phyloP scores from a whole-genome alignment of 2,888 invertebrate genomes.

The Cephus nigrinus region DNA sequence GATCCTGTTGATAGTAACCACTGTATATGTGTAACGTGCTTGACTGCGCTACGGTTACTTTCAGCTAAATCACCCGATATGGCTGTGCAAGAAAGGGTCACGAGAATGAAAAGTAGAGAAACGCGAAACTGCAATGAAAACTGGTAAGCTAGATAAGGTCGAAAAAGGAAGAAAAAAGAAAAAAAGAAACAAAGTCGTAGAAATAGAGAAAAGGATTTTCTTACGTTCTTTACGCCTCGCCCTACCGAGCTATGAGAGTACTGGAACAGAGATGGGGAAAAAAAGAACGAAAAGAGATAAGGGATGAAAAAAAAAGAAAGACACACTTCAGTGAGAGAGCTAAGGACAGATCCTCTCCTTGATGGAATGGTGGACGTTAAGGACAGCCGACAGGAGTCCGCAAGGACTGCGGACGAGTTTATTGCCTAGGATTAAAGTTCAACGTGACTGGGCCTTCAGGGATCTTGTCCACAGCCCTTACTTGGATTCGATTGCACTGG shows the following conservation, averaged over 20 bases:
- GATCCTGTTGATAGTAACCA: no score
- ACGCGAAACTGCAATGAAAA: slow-evolving; percentile 10
- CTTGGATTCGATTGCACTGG: no score
- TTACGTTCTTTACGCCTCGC: slow-evolving; percentile 9
- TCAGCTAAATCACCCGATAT: no score
- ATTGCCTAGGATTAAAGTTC: slow-evolving; percentile 53
- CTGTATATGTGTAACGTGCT: no score
- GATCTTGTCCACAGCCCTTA: slow-evolving; percentile 20
- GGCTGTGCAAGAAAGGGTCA: no score
- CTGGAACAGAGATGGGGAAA: not conserved
- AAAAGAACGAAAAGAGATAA: slow-evolving; percentile 10
- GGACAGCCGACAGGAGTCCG: slow-evolving; percentile 36
- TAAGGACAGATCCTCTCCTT: slow-evolving; percentile 27
- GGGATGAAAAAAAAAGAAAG: slow-evolving; percentile 15
- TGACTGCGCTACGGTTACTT: no score
- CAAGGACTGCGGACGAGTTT: slow-evolving; percentile 46
- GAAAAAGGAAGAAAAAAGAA: not conserved
- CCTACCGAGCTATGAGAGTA: slow-evolving; percentile 10
- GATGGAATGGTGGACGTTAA: slow-evolving; percentile 48
- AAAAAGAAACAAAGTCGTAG: slow-evolving; percentile 4
- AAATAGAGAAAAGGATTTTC: slow-evolving; percentile 6
- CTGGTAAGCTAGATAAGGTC: slow-evolving; percentile 1
- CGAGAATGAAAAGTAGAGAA: not conserved
- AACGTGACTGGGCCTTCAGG: slow-evolving; percentile 48
- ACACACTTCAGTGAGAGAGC: slow-evolving; percentile 19